Evolutionary conservation across 92 coral and sea anemone genomes (phyloP).

Genomic region (Palythoa caribaeorum): DNA sequence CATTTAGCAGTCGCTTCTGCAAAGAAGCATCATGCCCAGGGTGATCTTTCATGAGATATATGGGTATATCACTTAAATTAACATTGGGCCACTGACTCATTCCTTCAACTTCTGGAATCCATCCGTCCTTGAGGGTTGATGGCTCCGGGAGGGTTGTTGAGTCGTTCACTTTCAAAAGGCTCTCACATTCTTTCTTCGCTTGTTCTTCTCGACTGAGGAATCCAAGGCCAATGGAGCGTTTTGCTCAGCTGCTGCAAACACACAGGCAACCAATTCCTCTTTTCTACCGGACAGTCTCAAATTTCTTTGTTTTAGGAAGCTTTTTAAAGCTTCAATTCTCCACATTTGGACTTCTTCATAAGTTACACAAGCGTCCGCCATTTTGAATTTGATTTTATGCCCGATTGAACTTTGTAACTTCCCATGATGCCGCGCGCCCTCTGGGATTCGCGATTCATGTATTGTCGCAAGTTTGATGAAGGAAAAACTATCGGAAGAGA

Average conservation of each 20-base stretch:
- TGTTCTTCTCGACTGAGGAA: constrained; percentile 39
- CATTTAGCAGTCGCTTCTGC: constrained; percentile 55
- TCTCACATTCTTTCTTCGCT: constrained; percentile 40
- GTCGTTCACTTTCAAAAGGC: constrained; percentile 34
- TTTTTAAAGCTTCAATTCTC: constrained; percentile 42
- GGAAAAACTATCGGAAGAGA: no score
- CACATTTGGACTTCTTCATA: constrained; percentile 18
- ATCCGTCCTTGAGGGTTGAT: constrained; percentile 33
- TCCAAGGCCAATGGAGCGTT: constrained; percentile 45
- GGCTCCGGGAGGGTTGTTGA: constrained; percentile 44
- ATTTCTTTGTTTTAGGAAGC: constrained; percentile 29
- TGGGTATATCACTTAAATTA: constrained; percentile 38
- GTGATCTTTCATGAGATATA: constrained; percentile 54
- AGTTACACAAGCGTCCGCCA: constrained; percentile 2
- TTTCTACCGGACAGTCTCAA: constrained; percentile 38
- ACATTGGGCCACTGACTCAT: constrained; percentile 50
- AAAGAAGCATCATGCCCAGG: constrained; percentile 49
- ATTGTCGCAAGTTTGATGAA: no score
- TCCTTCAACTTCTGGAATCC: constrained; percentile 49
- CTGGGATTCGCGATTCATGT: no score
- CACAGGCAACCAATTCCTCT: constrained; percentile 45
- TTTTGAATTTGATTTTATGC: background rate
- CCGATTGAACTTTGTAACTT: background rate
- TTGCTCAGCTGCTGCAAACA: constrained; percentile 54
- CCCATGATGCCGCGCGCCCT: no score